Evolutionary conservation across 2,797 vertebrate genomes (phyloP), one percentile per base, ranked within the genome.

Genomic region (Lagocephalus sceleratus): DNA sequence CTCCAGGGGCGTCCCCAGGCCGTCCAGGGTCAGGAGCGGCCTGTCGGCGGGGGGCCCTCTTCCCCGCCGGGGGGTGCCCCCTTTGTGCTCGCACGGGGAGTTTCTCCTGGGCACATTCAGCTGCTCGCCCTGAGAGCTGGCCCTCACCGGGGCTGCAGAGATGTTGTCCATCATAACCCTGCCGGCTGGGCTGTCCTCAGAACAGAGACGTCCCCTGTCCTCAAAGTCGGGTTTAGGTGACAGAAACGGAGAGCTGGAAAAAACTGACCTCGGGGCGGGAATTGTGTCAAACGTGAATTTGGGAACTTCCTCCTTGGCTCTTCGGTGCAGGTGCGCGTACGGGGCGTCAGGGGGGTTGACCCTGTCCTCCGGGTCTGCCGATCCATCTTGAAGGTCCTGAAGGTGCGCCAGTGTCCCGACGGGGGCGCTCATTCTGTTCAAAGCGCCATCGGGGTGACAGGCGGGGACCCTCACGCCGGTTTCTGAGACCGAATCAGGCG

Each of bases 51-150:
- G 16, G 5, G 20, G 20, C 3, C 6, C 42, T 49, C 25, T 16
- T 78, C 56, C 14, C 20, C 6, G 22, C 23, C 60, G 63, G 66
- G 0, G 64, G 78, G 56, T 71, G 78, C 41, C 55, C 47, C 63
- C 49, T 81, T 9, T 73, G 2, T 51, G 51, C 12, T 79, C 78
- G 19, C 15, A 35, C 5, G 54, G 17, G 6, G 4, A 0, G 12
- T 2, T 6, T 48, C 6, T 73, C 21, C 29, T 79, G 10, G 69
- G 53, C 3, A 1, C 12, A 16, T 16, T 73, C 0, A 10, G 14
- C 47, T 79, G 79, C 0, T 85, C 83, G 25, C 71, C 78, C 26
- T 70, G 3, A 11, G 81, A 83, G 35, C 47, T 35, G 5, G 61
- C 68, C 57, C 80, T 78, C 29, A 45, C 35, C 52, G 83, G 8